Percentiles rank a stretch among this genome's conserved stretches.
Conservation (phyloP, 2,113 vertebrate species). For the Paedocypris sp. region DNA sequence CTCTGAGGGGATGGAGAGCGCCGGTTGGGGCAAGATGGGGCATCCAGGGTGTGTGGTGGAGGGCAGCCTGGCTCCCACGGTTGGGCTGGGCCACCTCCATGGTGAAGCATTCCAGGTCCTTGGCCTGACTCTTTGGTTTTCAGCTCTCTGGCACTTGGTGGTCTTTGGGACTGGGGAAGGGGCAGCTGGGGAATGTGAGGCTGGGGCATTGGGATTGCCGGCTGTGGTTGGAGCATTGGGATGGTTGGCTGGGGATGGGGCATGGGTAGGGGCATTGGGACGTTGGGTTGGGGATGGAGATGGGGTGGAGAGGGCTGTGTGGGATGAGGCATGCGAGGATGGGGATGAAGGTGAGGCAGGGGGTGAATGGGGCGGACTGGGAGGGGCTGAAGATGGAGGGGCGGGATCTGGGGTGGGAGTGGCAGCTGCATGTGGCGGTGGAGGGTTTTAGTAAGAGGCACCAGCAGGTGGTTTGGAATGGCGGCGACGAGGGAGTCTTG, state of each 20-base stretch:
- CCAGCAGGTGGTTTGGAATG: slow-evolving; percentile 81
- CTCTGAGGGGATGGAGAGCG: slow-evolving; percentile 87
- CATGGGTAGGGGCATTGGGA: slow-evolving; percentile 18
- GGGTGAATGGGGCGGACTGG: slow-evolving; percentile 33
- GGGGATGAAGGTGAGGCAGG: slow-evolving; percentile 18
- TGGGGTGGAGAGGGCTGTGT: slow-evolving; percentile 44
- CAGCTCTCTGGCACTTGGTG: slow-evolving; percentile 78
- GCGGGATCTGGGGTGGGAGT: slow-evolving; percentile 46
- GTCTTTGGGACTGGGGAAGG: slow-evolving; percentile 74
- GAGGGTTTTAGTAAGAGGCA: slow-evolving; percentile 65
- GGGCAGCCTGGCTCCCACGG: slow-evolving; percentile 65
- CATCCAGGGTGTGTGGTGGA: slow-evolving; percentile 66
- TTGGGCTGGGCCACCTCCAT: slow-evolving; percentile 47
- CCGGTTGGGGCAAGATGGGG: slow-evolving; percentile 58
- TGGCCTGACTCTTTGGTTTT: slow-evolving; percentile 90
- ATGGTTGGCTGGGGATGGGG: neutral
- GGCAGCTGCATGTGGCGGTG: slow-evolving; percentile 49
- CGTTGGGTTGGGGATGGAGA: slow-evolving; percentile 18
- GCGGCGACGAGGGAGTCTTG: slow-evolving; percentile 69
- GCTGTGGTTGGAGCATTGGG: slow-evolving; percentile 12
- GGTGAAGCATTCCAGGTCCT: slow-evolving; percentile 54
- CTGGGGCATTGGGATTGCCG: slow-evolving; percentile 51
- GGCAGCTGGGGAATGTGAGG: slow-evolving; percentile 55
- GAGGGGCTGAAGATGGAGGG: slow-evolving; percentile 54
- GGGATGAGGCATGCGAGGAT: slow-evolving; percentile 14